These are phyloP conservation scores for Chironomus tentans DNA, from an alignment of 2,888 invertebrate genomes.

Conservation along the genomic window DNA sequence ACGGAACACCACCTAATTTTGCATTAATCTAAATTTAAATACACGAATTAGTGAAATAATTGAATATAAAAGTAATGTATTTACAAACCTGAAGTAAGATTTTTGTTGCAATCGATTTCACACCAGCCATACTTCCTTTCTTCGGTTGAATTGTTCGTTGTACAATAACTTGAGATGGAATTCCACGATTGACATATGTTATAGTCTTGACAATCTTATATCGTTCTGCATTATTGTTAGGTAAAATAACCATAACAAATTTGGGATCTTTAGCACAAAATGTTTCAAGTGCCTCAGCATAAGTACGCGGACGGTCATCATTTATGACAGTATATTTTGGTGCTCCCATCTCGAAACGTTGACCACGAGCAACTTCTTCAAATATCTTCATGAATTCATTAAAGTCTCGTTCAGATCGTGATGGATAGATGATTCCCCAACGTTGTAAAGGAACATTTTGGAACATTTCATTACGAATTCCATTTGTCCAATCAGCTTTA, in stretches of 20 bases:
- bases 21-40: constrained; percentile 51
- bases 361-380: constrained; percentile 40
- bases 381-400: constrained; percentile 38
- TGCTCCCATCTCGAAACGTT: constrained; percentile 39
- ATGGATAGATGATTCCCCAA: constrained; percentile 41
- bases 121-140: constrained; percentile 33
- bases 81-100: constrained; percentile 58
- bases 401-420: constrained; percentile 33
- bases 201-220: constrained; percentile 58
- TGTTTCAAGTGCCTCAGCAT: constrained; percentile 51
- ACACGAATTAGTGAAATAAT: too few species aligned
- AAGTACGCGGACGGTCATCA: constrained; percentile 53
- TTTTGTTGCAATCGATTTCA: constrained; percentile 73
- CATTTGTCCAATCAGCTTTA: constrained; percentile 66
- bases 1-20: constrained; percentile 69
- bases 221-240: constrained; percentile 59
- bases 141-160: constrained; percentile 39
- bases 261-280: constrained; percentile 50
- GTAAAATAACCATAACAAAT: constrained; percentile 52
- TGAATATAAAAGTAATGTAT: too few species aligned
- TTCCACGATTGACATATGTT: constrained; percentile 63
- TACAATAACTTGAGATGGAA: constrained; percentile 56
- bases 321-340: constrained; percentile 27
- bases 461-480: constrained; percentile 49
- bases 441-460: constrained; percentile 33